Evolutionary conservation across 2,797 vertebrate species (phyloP), one percentile per base, ranked within the genome.

Genomic region (Antrozous pallidus): DNA sequence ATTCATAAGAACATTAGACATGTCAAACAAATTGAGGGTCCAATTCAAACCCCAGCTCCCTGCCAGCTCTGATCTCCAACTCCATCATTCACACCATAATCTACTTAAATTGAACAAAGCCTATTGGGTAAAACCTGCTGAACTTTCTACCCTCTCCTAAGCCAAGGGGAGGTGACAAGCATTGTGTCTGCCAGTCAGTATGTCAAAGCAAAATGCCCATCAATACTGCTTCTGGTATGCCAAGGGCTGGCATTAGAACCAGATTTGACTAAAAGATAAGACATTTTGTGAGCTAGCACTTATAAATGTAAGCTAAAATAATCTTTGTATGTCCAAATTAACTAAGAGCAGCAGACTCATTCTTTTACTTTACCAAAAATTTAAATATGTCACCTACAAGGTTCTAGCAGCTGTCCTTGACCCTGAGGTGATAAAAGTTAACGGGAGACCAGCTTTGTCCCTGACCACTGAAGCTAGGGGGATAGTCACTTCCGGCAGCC

Each of bases 31-130:
- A 98, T 80, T 97, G 97, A 97, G 98, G 93, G 97, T 94, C 94
- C 95, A 96, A 96, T 96, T 98, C 98, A 97, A 98, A 98, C 97
- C 91, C 96, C 90, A 97, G 93, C 81, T 97, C 95, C 95, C 96
- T 98, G 98, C 96, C 97, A 96, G 83, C 88, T 96, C 95, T 95
- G 90, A 98, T 98, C 95, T 96, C 84, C 88, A 71, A 51, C 51
- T 95, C 92, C 89, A 97, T 97, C 95, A 69, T 97, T 98, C 95
- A 97, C 13, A 13, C 90, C 49, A 74, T 96, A 97, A 98, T 97
- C 97, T 97, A 93, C 97, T 98, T 97, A 98, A 96, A 97, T 95
- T 0, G 90, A 98, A 98, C 90, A 96, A 97, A 98, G 96, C 63
- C 91, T 89, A 82, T 65, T 28, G 33, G 79, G 92, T 70, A 95